phyloP scores from a whole-genome alignment of 2,113 vertebrate genomes.

The Uria lomvia region DNA sequence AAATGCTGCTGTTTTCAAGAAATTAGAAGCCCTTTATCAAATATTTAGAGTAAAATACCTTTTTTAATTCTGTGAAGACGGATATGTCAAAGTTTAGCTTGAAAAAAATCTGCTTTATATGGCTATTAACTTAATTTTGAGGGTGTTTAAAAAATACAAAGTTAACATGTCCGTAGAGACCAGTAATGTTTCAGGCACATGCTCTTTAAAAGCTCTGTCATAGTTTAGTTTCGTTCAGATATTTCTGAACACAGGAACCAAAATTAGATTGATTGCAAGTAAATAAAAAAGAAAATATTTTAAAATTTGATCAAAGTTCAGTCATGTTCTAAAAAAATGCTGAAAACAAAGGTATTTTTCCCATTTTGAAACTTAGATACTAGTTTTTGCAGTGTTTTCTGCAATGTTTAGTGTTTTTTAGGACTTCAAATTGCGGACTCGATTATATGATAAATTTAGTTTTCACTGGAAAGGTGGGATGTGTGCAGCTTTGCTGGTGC shows the following conservation, averaged over 20 bases:
- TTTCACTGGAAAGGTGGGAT: background rate
- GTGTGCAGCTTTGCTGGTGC: background rate
- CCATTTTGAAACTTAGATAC: background rate
- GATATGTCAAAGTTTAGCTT: background rate
- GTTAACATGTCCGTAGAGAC: background rate
- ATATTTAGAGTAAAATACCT: background rate
- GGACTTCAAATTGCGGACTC: background rate
- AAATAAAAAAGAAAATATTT: background rate
- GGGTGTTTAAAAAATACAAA: background rate
- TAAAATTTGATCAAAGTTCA: background rate
- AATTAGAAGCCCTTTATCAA: background rate
- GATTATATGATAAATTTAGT: background rate
- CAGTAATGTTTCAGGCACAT: background rate
- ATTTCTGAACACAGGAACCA: background rate
- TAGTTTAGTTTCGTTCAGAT: background rate
- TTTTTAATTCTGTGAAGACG: background rate
- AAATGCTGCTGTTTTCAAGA: background rate
- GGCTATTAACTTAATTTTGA: background rate
- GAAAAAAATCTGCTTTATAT: background rate
- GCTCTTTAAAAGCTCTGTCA: background rate
- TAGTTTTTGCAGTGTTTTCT: background rate
- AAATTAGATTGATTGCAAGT: background rate
- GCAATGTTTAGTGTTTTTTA: background rate
- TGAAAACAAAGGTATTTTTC: background rate
- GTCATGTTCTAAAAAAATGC: fast-evolving